Evolutionary conservation across 2,113 vertebrate species (phyloP).

Genomic region (Oreotrochilus melanogaster): DNA sequence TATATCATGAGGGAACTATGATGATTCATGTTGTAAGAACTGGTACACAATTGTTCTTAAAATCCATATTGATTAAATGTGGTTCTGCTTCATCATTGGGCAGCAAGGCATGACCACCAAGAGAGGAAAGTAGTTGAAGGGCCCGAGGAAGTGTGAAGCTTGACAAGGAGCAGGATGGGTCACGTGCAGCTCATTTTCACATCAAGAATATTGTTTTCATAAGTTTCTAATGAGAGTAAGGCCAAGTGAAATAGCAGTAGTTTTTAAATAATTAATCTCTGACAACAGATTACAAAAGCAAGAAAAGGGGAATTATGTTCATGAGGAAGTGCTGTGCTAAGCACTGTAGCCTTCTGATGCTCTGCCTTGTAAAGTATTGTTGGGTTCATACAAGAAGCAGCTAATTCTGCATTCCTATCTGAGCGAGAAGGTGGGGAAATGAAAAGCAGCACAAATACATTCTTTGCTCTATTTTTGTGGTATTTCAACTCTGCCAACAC

Average conservation of each 20-base stretch:
- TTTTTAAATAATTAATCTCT: neutral
- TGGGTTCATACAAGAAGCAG: neutral
- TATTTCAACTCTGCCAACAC: neutral
- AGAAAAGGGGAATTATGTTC: neutral
- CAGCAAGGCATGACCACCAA: neutral
- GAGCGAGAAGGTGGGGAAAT: neutral
- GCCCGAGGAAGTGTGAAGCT: neutral
- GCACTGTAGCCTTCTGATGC: neutral
- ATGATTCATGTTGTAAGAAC: neutral
- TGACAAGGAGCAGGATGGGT: neutral
- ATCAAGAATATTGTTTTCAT: neutral
- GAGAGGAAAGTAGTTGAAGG: neutral
- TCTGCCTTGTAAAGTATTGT: neutral
- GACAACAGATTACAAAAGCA: neutral
- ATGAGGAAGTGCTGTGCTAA: neutral
- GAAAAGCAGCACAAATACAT: neutral
- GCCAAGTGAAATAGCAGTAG: neutral
- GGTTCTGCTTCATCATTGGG: neutral
- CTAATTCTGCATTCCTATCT: neutral
- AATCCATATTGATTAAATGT: neutral
- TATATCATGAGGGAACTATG: neutral
- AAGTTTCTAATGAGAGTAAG: neutral
- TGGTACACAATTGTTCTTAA: neutral
- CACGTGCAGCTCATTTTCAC: neutral
- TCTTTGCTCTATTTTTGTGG: neutral